Percentiles rank a stretch among this genome's conserved stretches.
phyloP scores from a whole-genome alignment of 2,797 vertebrate genomes.

The Falco biarmicus region DNA sequence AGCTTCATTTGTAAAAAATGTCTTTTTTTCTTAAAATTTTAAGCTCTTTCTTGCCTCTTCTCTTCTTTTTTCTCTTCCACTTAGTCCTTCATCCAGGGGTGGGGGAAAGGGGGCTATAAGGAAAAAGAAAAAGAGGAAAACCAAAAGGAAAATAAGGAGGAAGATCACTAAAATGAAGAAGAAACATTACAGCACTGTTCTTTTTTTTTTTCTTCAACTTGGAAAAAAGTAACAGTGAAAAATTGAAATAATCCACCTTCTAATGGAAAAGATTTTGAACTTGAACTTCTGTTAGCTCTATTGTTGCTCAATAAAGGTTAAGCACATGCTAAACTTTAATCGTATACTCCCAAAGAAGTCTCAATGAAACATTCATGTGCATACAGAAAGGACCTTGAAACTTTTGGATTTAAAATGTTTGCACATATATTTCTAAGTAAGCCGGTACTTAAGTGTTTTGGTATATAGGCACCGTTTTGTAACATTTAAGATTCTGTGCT shows the following conservation, averaged over 20 bases:
- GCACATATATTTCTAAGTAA: neutral
- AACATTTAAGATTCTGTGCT: neutral
- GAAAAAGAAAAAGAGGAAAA: neutral
- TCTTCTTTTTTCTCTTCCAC: rapidly evolving
- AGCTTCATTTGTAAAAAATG: neutral
- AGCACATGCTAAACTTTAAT: neutral
- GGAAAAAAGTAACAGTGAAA: neutral
- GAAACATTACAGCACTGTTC: rapidly evolving
- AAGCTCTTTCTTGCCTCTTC: neutral
- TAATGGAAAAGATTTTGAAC: neutral
- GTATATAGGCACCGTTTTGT: neutral
- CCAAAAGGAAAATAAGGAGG: rapidly evolving
- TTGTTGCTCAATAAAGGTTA: neutral
- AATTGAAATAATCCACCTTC: neutral
- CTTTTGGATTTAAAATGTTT: neutral
- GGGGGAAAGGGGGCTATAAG: rapidly evolving
- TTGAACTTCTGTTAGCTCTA: neutral
- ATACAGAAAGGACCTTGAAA: neutral
- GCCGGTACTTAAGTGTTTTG: neutral
- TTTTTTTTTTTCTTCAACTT: neutral
- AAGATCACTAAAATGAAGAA: neutral
- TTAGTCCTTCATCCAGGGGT: rapidly evolving
- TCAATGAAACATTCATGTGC: neutral
- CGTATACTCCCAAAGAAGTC: neutral
- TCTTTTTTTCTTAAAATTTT: neutral